phyloP scores from a whole-genome alignment of 2,888 invertebrate species.

The Homarus gammarus region DNA sequence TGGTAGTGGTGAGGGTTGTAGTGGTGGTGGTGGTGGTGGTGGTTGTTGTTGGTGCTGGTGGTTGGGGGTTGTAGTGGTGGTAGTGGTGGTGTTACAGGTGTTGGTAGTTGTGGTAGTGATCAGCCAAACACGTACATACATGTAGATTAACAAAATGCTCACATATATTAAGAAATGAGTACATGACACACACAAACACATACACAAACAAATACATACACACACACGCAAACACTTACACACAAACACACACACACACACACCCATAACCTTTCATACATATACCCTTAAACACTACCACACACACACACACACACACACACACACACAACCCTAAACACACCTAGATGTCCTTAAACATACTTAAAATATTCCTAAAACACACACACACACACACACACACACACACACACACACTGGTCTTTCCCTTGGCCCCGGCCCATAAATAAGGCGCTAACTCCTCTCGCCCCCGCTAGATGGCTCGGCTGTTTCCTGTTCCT shows the following conservation, averaged over 20 bases:
- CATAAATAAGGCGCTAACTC: conserved; percentile 25
- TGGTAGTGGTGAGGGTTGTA: too few species aligned
- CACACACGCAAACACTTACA: conserved; percentile 4
- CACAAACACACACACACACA: neutral
- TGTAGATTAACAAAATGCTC: neutral
- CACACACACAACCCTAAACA: too few species aligned
- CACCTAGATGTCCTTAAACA: too few species aligned
- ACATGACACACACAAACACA: conserved; percentile 30
- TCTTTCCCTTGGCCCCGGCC: neutral
- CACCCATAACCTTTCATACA: too few species aligned
- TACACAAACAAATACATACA: conserved; percentile 40
- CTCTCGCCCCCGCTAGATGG: conserved; percentile 27
- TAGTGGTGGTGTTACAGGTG: too few species aligned
- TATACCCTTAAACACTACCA: neutral
- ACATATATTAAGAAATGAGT: neutral
- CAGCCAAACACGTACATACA: too few species aligned
- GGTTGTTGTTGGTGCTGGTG: too few species aligned
- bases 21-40: too few species aligned
- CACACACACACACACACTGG: neutral
- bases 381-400: neutral
- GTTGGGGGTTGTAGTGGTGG: too few species aligned
- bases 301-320: too few species aligned
- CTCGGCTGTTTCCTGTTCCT: conserved; percentile 31
- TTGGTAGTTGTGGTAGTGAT: too few species aligned
- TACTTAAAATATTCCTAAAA: too few species aligned